These are phyloP conservation scores for Hemibagrus guttatus DNA, from an alignment of 2,797 vertebrate species.

Conservation along the genomic window DNA sequence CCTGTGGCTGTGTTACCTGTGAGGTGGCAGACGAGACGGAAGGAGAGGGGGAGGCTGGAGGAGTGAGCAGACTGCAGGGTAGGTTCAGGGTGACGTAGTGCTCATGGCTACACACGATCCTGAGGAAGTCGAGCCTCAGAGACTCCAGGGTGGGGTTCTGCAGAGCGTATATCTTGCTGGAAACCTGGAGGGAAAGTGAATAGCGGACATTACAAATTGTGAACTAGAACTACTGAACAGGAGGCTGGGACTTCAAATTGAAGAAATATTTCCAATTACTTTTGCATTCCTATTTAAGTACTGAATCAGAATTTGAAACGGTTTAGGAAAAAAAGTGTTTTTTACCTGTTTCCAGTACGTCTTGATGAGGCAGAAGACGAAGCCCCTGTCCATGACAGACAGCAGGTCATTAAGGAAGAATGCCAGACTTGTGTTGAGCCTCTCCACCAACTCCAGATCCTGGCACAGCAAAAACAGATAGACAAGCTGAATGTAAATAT, in stretches of 20 bases:
- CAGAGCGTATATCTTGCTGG: conserved; percentile 87
- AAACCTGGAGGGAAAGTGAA: conserved; percentile 77
- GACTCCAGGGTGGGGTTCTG: conserved; percentile 91
- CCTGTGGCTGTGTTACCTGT: conserved; percentile 76
- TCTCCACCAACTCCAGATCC: conserved; percentile 97
- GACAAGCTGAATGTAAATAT: neutral
- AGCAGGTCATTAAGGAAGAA: conserved; percentile 97
- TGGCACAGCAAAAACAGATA: conserved; percentile 58
- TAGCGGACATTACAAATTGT: neutral
- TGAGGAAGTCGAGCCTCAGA: conserved; percentile 91
- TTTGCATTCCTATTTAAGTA: neutral
- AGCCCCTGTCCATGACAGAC: conserved; percentile 97
- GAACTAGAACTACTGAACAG: neutral
- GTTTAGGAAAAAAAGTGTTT: too few relatives aligned
- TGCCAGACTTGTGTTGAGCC: conserved; percentile 92
- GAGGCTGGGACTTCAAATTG: neutral
- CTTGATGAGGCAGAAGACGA: conserved; percentile 91
- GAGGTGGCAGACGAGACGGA: conserved; percentile 97
- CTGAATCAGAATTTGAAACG: neutral
- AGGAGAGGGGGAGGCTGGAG: conserved; percentile 94
- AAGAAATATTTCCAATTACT: neutral
- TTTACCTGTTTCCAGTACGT: conserved; percentile 96
- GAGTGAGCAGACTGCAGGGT: conserved; percentile 93
- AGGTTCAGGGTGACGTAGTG: conserved; percentile 97
- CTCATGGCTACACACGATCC: conserved; percentile 94